Evolutionary conservation across 35 echinoderm and acorn worm genomes (phyloP).

Genomic region (Heliocidaris tuberculata): DNA sequence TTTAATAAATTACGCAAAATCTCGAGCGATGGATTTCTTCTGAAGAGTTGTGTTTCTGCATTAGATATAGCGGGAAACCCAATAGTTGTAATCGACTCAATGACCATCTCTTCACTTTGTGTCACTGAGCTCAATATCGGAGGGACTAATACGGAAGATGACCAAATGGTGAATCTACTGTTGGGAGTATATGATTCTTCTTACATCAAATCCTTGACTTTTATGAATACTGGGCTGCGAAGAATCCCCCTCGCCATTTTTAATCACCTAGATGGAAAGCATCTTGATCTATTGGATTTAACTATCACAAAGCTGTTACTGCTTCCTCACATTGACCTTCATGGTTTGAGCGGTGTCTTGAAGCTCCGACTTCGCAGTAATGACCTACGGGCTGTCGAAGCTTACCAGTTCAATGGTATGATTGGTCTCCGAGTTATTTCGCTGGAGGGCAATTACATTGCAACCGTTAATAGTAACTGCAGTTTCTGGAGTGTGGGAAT

Average conservation of each 20-base stretch:
- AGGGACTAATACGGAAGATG: neutral
- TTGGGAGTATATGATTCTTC: too few relatives aligned
- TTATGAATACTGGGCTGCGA: too few relatives aligned
- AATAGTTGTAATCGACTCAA: neutral
- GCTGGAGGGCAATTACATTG: neutral
- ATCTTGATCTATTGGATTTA: neutral
- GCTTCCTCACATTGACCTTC: too few relatives aligned
- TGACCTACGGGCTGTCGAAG: neutral
- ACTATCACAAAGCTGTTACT: too few relatives aligned
- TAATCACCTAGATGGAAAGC: neutral
- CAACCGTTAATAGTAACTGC: neutral
- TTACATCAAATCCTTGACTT: too few relatives aligned
- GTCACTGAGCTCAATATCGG: too few relatives aligned
- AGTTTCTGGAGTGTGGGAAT: too few relatives aligned
- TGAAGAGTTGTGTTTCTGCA: too few relatives aligned
- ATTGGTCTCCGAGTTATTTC: neutral
- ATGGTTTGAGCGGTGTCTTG: neutral
- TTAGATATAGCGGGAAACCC: neutral
- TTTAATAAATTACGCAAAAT: too few relatives aligned
- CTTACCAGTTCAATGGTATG: neutral
- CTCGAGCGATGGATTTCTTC: too few relatives aligned
- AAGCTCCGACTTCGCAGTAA: neutral
- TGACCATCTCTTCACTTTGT: too few relatives aligned
- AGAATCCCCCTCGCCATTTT: too few relatives aligned
- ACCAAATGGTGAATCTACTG: neutral